A percentile compares a stretch with the other conserved stretches of the same genome.
These are phyloP conservation scores for Ormyrus rosae DNA, from an alignment of 2,888 invertebrate genomes.

Conservation along the genomic window DNA sequence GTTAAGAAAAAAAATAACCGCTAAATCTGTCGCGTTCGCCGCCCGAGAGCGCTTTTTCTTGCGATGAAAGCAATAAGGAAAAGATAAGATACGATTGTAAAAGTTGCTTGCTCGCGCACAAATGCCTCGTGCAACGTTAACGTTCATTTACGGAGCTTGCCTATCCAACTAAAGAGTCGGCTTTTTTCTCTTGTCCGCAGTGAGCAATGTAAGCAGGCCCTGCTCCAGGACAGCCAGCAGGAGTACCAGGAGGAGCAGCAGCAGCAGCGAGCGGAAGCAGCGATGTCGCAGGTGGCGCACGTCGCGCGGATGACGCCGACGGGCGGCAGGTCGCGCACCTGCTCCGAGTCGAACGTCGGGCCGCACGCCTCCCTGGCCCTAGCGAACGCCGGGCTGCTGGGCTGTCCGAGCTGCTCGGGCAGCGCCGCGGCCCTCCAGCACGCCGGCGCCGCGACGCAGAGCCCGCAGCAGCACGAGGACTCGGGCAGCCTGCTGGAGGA, in stretches of 20 bases:
- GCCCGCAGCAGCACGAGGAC: slow-evolving; percentile 66
- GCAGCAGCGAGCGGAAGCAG: slow-evolving; percentile 46
- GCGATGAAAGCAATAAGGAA: slow-evolving; percentile 34
- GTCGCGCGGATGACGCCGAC: slow-evolving; percentile 70
- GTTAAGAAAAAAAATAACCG: too few relatives aligned
- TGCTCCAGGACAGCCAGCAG: slow-evolving; percentile 66
- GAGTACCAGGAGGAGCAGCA: slow-evolving; percentile 53
- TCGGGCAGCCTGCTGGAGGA: slow-evolving; percentile 59
- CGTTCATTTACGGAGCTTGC: too few relatives aligned
- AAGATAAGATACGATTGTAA: slow-evolving; percentile 38
- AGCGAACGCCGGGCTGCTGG: slow-evolving; percentile 42
- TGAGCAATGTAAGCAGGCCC: slow-evolving; percentile 73
- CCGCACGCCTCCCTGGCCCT: slow-evolving; percentile 47
- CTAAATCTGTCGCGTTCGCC: neutral
- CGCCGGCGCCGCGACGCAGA: slow-evolving; percentile 28
- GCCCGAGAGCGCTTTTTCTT: neutral
- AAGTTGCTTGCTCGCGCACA: slow-evolving; percentile 6
- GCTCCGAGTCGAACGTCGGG: slow-evolving; percentile 66
- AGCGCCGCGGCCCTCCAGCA: slow-evolving; percentile 60
- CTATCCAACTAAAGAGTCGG: too few relatives aligned
- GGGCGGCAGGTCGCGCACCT: slow-evolving; percentile 70
- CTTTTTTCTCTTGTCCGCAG: slow-evolving; percentile 59
- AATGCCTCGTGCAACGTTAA: neutral
- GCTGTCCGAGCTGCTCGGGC: slow-evolving; percentile 53
- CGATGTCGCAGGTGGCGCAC: slow-evolving; percentile 43